Conservation (phyloP, 30 jellyfish, hydroid and myxozoan species). For the Sanderia malayensis region DNA sequence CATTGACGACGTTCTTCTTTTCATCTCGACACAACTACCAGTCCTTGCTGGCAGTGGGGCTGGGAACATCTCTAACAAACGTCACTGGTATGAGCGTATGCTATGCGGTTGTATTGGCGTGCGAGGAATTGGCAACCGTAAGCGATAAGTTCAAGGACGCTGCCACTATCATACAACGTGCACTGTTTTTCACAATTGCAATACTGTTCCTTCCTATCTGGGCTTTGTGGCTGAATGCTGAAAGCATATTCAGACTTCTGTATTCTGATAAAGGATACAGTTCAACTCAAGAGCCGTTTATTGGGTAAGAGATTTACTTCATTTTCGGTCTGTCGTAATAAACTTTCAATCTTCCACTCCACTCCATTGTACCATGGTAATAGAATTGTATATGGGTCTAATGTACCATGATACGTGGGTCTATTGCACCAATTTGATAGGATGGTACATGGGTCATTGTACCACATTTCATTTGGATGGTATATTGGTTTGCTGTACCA, state of each 20-base stretch:
- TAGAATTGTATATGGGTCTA: too few relatives aligned
- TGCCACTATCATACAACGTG: conserved; percentile 18
- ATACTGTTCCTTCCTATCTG: conserved; percentile 37
- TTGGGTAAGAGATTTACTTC: too few relatives aligned
- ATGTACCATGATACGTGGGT: too few relatives aligned
- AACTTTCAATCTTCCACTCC: too few relatives aligned
- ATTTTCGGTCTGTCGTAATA: too few relatives aligned
- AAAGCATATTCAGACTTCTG: conserved; percentile 19
- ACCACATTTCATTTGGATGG: too few relatives aligned
- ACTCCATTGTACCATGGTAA: too few relatives aligned
- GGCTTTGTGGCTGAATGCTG: conserved; percentile 59
- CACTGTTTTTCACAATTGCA: conserved; percentile 19
- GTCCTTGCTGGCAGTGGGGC: conserved; percentile 19
- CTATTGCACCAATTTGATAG: too few relatives aligned
- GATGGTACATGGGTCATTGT: too few relatives aligned
- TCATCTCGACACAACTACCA: conserved; percentile 7
- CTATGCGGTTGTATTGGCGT: conserved; percentile 21
- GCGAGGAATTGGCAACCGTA: conserved; percentile 29
- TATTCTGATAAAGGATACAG: too few relatives aligned
- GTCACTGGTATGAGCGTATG: conserved; percentile 34
- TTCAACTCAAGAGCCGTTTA: too few relatives aligned
- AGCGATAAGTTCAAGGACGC: conserved; percentile 30
- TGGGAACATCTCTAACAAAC: conserved; percentile 37
- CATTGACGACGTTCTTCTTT: conserved; percentile 42
- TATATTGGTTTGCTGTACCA: too few relatives aligned